Evolutionary conservation across 2,113 vertebrate species (phyloP), one percentile per base, ranked within the genome.

Genomic region (Oxyura jamaicensis): DNA sequence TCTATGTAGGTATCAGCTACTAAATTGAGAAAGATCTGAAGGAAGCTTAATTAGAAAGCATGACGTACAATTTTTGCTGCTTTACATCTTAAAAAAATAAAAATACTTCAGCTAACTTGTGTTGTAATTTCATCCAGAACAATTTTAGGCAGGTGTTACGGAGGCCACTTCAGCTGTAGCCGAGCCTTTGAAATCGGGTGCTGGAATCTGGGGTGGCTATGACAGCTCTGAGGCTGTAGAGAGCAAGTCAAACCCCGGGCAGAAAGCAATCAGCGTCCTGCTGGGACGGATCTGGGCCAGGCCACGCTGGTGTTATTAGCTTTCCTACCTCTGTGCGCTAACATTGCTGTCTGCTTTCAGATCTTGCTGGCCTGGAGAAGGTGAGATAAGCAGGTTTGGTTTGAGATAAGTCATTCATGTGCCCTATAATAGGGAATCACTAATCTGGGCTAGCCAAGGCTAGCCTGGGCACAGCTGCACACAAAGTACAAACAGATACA

Each of bases 211-310:
- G n/a, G 1, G 4, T 81, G 78, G 28, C 4, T 25, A 5, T 53
- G 55, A 13, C 16, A 23, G 20, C 39, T 28, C 0, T 76, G 36
- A 65, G 35, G 13, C 39, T 28, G 8, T 42, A 33, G 33, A 16
- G 16, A 13, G 0, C 6, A 56, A 76, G 14, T 22, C 44, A 22
- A 89, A 29, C 41, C 20, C 20, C 50, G 41, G 60, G 31, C 14
- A 71, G 55, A 42, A 52, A 48, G 46, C 53, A 83, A 6, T 13
- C 0, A 16, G 13, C 5, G 11, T 12, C 9, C 11, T 41, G 22
- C 42, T 12, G 35, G 46, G 11, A 17, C 0, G 0, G 8, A 59
- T 72, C 44, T 46, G 69, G 13, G 26, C 19, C 22, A 19, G 68
- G 28, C 28, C 1, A 2, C 48, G 41, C 18, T 21, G 26, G n/a